These are phyloP conservation scores for Pandemis heparana DNA, from an alignment of 2,888 invertebrate species.

Conservation along the genomic window DNA sequence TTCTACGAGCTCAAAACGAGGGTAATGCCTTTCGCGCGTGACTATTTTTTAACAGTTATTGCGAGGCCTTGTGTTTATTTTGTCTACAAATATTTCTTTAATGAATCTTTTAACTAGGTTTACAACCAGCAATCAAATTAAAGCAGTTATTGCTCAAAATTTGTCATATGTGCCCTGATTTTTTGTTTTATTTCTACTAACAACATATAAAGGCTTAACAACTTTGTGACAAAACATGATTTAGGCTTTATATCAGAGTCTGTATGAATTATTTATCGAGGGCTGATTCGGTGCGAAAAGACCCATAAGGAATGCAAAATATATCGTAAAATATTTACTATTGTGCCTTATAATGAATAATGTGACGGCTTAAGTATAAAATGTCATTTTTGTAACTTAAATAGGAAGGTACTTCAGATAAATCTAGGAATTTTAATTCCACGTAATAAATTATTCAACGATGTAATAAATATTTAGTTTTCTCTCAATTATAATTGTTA, in stretches of 20 bases:
- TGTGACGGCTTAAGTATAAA: neutral
- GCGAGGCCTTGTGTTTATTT: conserved; percentile 40
- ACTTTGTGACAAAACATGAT: conserved; percentile 59
- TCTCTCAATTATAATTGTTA: neutral
- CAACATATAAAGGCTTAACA: conserved; percentile 53
- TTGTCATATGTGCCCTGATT: conserved; percentile 37
- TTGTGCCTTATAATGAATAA: conserved; percentile 74
- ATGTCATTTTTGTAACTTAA: neutral
- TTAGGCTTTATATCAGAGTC: conserved; percentile 53
- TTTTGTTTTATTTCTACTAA: conserved; percentile 15
- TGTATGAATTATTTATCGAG: conserved; percentile 69
- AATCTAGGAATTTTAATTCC: too few species aligned
- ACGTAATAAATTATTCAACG: too few species aligned
- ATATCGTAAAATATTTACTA: conserved; percentile 52
- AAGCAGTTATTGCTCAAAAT: conserved; percentile 38
- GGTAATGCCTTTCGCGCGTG: conserved; percentile 40
- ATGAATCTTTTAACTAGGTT: conserved; percentile 39
- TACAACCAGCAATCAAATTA: conserved; percentile 39
- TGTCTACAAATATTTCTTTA: conserved; percentile 38
- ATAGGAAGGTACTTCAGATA: neutral
- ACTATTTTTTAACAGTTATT: conserved; percentile 42
- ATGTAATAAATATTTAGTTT: neutral
- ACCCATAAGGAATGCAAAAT: conserved; percentile 55
- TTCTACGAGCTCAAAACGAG: conserved; percentile 27
- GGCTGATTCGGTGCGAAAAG: conserved; percentile 48